Evolutionary conservation across 1,140 invertebrate genomes (phyloP), one percentile per base, ranked within the genome.

Genomic region (Catajapyx aquilonaris): DNA sequence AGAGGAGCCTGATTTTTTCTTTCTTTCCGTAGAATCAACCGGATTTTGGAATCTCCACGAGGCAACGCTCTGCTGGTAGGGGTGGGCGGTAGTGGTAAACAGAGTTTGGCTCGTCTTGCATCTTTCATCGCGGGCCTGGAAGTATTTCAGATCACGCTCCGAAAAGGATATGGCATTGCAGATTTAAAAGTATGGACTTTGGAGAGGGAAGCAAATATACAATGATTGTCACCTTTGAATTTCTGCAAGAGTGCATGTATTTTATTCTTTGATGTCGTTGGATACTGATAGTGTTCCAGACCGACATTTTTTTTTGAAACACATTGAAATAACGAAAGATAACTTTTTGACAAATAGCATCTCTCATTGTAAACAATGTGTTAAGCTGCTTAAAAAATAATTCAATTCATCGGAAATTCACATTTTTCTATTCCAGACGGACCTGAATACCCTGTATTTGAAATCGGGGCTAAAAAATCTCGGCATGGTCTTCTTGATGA

Each of bases 401-500:
- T n/a, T n/a, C n/a, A n/a, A n/a, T n/a, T n/a, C n/a, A n/a, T n/a
- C n/a, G n/a, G 10, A 39, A 7, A 45, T 39, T 15, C n/a, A 22
- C 18, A 10, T 19, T 40, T 33, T n/a, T 41, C 34, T 57, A 59
- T 41, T 44, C n/a, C n/a, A 76, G 70, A 64, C 70, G 39, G 90
- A 96, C 59, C 55, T 96, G 17, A 74, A 79, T 2, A 69, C 68
- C 7, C 59, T 95, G 0, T 95, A 93, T 52, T 56, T 81, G 23
- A 94, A 93, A 59, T 73, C 86, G 9, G 90, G 90, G 2, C 53
- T 93, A 10, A 95, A 96, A 54, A 91, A 90, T 59, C 67, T 94
- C 13, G 86, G 86, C n/a, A 84, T 78, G 15, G 83, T 94, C 65
- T 95, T 96, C 52, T 55, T 96, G 4, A 88, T 95, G 81, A 94